Evolutionary conservation across 2,113 vertebrate species (phyloP).

Genomic region (Hemichromis elongatus): DNA sequence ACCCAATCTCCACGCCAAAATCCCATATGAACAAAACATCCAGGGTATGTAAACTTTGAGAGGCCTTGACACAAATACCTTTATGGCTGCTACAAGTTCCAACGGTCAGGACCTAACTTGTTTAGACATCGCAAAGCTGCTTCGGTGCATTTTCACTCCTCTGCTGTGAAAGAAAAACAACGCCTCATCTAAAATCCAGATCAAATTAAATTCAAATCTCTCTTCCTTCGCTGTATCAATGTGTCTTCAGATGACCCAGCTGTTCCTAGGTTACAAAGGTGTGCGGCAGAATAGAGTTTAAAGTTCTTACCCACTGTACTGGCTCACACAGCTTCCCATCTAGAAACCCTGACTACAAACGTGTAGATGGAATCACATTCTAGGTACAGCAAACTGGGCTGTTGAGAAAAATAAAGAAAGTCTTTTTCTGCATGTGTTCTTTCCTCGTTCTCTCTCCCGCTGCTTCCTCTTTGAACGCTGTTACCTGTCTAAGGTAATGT

Average conservation of each 20-base stretch:
- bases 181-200: not conserved
- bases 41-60: not conserved
- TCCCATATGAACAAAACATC: not conserved
- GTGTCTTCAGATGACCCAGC: not conserved
- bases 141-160: not conserved
- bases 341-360: slow-evolving; percentile 38
- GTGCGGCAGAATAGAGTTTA: not conserved
- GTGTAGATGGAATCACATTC: slow-evolving; percentile 63
- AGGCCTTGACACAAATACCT: slow-evolving; percentile 53
- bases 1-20: not conserved
- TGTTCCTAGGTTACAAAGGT: not conserved
- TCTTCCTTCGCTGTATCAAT: slow-evolving; percentile 9
- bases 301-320: slow-evolving; percentile 84
- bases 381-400: slow-evolving; percentile 7
- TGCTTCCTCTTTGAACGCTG: slow-evolving; percentile 33
- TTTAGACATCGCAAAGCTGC: slow-evolving; percentile 21
- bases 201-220: not conserved
- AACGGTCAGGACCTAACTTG: slow-evolving; percentile 67
- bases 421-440: not conserved
- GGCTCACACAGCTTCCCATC: slow-evolving; percentile 93
- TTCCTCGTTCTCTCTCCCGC: not conserved
- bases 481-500: slow-evolving; percentile 75
- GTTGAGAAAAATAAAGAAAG: not conserved
- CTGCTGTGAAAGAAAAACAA: not conserved
- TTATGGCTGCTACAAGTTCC: slow-evolving; percentile 33